Percentiles rank a stretch among this genome's conserved stretches.
These are phyloP conservation scores for Rhynchonycteris naso DNA, from an alignment of 2,797 vertebrate species.

Conservation along the genomic window DNA sequence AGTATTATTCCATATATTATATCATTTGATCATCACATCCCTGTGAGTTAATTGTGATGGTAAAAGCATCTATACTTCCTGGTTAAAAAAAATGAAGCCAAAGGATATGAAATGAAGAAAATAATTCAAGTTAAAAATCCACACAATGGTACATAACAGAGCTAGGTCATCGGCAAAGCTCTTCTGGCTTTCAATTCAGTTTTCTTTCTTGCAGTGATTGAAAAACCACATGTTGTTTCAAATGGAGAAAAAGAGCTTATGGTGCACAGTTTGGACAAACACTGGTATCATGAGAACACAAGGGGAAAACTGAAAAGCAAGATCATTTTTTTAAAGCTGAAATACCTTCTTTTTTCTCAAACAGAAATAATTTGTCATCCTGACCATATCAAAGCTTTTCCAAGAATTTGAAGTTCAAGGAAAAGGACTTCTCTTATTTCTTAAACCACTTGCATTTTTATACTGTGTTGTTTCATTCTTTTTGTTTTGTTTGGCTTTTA, in stretches of 20 bases:
- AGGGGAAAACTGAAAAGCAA: neutral
- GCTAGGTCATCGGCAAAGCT: neutral
- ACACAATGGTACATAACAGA: neutral
- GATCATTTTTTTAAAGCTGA: neutral
- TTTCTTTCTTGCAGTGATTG: neutral
- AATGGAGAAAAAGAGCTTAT: neutral
- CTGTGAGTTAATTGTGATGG: neutral
- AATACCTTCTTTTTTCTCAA: neutral
- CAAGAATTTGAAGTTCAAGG: slow-evolving; percentile 19
- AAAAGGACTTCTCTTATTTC: neutral
- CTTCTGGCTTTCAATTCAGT: neutral
- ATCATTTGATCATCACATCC: slow-evolving; percentile 5
- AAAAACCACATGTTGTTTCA: slow-evolving; percentile 8
- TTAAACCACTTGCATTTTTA: neutral
- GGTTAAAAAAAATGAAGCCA: neutral
- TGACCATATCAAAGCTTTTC: neutral
- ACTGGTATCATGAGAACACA: neutral
- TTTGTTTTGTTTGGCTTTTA: neutral
- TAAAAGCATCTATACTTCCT: neutral
- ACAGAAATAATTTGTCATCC: slow-evolving; percentile 16
- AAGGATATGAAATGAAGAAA: slow-evolving; percentile 63
- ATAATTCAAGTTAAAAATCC: slow-evolving; percentile 19
- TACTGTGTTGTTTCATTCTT: neutral
- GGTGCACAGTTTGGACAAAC: neutral
- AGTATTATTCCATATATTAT: neutral